A percentile compares a stretch with the other conserved stretches of the same genome.
Conservation (phyloP, 2,797 vertebrate genomes). For the Neostethus bicornis region DNA sequence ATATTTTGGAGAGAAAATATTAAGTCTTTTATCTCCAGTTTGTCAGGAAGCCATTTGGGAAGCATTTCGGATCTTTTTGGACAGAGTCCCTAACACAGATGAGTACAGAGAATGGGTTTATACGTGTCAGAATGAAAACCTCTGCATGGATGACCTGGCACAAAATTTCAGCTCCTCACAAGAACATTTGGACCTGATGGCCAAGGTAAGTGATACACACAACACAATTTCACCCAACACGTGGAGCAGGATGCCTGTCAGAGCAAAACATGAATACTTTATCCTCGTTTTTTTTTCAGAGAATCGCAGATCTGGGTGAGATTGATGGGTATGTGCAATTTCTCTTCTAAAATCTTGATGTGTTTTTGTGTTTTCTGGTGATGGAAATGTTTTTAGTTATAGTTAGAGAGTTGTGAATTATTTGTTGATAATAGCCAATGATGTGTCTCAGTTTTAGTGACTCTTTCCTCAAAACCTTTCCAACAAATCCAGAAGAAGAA, state of each 20-base stretch:
- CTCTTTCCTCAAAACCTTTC: too few relatives aligned
- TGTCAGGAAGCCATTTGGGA: constrained; percentile 98
- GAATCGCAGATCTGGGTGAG: constrained; percentile 63
- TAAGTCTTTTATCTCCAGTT: constrained; percentile 73
- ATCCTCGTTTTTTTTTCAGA: constrained; percentile 59
- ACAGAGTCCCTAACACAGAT: constrained; percentile 88
- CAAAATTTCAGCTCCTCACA: constrained; percentile 92
- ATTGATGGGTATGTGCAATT: constrained; percentile 68
- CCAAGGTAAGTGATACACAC: constrained; percentile 78
- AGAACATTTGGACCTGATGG: constrained; percentile 90
- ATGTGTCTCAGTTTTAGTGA: too few relatives aligned
- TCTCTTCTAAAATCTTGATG: neutral
- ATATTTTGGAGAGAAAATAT: neutral
- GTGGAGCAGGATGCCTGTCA: neutral
- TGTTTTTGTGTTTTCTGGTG: neutral
- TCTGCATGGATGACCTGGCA: constrained; percentile 92
- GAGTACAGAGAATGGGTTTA: constrained; percentile 92
- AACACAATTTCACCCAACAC: neutral
- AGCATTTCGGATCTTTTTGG: constrained; percentile 92
- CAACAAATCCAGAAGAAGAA: neutral
- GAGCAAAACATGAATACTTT: constrained; percentile 1
- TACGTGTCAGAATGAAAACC: constrained; percentile 88
- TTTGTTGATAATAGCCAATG: neutral
- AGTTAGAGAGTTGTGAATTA: neutral
- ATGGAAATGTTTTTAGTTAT: neutral